Evolutionary conservation across 2,113 vertebrate species (phyloP).

Genomic region (Oxyruncus cristatus): DNA sequence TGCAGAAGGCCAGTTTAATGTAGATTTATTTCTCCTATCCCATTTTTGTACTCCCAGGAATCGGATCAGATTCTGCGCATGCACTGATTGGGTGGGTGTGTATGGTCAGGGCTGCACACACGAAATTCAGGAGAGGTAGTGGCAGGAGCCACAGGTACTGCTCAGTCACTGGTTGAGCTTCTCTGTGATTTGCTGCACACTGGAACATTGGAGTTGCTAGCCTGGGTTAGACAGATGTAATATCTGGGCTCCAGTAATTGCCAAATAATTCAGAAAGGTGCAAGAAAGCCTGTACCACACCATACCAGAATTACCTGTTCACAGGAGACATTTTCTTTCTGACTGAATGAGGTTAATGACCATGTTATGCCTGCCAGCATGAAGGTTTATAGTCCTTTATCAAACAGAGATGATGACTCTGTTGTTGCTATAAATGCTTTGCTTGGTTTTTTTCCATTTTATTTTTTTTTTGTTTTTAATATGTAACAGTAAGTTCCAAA

Average conservation of each 20-base stretch:
- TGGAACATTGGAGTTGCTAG: background rate
- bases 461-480: background rate
- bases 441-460: background rate
- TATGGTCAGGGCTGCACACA: background rate
- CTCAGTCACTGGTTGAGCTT: background rate
- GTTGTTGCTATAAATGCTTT: background rate
- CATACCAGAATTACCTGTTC: background rate
- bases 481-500: background rate
- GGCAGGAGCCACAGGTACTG: background rate
- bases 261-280: background rate
- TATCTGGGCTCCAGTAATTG: background rate
- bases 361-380: background rate
- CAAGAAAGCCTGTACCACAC: background rate
- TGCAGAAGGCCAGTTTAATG: background rate
- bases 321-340: slow-evolving; percentile 2
- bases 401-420: background rate
- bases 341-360: slow-evolving; percentile 55
- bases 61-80: background rate
- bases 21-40: background rate
- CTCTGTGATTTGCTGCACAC: background rate
- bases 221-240: background rate
- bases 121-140: background rate
- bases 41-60: background rate
- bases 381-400: slow-evolving; percentile 18
- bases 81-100: background rate